Conservation (phyloP, 2,797 vertebrate species). For the Loriculus beryllinus region DNA sequence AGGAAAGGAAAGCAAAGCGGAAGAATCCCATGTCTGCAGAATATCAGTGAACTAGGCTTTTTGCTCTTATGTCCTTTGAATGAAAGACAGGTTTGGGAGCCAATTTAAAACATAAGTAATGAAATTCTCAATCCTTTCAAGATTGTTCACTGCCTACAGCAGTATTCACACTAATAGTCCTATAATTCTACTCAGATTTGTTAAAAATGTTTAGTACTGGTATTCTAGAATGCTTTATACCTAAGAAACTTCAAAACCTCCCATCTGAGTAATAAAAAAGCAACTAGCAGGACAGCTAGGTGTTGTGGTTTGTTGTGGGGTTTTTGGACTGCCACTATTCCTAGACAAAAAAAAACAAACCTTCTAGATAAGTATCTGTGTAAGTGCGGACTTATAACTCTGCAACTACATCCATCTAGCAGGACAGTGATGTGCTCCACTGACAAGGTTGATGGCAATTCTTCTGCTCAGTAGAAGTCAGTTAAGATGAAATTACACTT, state of each 20-base stretch:
- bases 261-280: not conserved
- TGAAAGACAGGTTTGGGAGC: not conserved
- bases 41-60: not conserved
- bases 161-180: not conserved
- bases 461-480: not conserved
- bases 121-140: not conserved
- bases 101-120: not conserved
- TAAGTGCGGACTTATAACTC: not conserved
- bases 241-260: not conserved
- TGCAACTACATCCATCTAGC: not conserved
- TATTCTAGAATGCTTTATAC: not conserved
- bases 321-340: not conserved
- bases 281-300: not conserved
- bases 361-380: not conserved
- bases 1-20: not conserved
- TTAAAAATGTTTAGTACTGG: not conserved
- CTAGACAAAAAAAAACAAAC: not conserved
- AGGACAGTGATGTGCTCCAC: not conserved
- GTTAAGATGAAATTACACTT: not conserved
- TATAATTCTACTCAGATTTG: not conserved
- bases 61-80: not conserved
- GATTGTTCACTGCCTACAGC: not conserved
- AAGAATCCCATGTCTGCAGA: not conserved
- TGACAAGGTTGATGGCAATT: not conserved
- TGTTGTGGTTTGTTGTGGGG: rapidly evolving